Evolutionary conservation across 2,113 vertebrate species (phyloP).

Genomic region (Amazona guildingii): DNA sequence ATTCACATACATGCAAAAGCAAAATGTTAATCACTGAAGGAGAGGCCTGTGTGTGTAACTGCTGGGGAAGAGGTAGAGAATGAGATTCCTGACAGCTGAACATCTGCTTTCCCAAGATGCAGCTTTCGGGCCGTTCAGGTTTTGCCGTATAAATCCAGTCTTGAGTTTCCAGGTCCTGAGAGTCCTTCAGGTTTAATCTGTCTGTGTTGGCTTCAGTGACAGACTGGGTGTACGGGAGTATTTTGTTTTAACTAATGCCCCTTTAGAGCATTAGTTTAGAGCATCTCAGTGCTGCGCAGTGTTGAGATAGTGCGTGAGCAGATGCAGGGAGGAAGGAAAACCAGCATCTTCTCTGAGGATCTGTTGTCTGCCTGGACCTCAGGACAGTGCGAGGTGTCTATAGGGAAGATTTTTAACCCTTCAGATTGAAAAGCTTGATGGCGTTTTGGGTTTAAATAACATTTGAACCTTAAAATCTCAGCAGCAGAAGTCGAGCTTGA

Average conservation of each 20-base stretch:
- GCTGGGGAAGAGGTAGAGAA: neutral
- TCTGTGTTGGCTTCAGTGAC: neutral
- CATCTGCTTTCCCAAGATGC: neutral
- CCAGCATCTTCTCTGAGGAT: neutral
- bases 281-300: neutral
- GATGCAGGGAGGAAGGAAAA: neutral
- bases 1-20: neutral
- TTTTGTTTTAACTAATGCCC: neutral
- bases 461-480: neutral
- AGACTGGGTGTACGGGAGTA: accelerated
- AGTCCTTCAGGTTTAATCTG: neutral
- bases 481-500: neutral
- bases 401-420: neutral
- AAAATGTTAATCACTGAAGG: neutral
- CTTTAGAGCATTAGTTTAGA: neutral
- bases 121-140: neutral
- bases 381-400: neutral
- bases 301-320: neutral
- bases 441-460: neutral
- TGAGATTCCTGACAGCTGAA: neutral
- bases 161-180: neutral
- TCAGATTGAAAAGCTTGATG: neutral
- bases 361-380: neutral
- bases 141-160: neutral
- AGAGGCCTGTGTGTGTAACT: neutral